These are phyloP conservation scores for Teleiodes luculella DNA, from an alignment of 2,888 invertebrate species.

Conservation along the genomic window DNA sequence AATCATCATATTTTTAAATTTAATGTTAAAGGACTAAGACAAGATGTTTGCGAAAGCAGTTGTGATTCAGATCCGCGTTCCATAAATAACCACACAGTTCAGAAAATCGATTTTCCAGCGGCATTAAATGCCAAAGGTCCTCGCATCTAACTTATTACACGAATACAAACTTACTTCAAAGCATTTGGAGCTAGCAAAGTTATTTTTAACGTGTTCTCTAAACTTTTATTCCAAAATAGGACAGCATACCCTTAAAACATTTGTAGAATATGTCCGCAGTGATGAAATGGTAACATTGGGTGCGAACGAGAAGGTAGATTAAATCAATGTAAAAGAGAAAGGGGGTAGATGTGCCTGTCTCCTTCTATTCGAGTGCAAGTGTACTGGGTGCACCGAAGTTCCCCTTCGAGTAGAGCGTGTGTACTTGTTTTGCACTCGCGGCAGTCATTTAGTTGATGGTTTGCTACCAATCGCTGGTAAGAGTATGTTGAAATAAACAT, in stretches of 20 bases:
- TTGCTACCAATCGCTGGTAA: background rate
- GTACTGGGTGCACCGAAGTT: conserved; percentile 58
- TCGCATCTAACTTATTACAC: background rate
- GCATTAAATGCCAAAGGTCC: too few species aligned
- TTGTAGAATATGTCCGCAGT: conserved; percentile 51
- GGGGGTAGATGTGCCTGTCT: conserved; percentile 31
- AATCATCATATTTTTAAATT: too few species aligned
- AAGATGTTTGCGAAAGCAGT: too few species aligned
- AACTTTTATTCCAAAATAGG: conserved; percentile 51
- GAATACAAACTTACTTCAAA: background rate
- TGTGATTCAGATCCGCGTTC: too few species aligned
- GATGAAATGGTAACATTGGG: conserved; percentile 48
- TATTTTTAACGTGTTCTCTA: background rate
- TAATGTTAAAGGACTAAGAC: too few species aligned
- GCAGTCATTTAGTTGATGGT: background rate
- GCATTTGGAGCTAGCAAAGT: background rate
- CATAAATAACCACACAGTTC: too few species aligned
- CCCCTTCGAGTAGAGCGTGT: conserved; percentile 34
- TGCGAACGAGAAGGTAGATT: conserved; percentile 50
- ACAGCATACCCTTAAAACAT: conserved; percentile 39
- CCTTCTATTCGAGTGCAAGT: conserved; percentile 49
- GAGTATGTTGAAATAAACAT: background rate
- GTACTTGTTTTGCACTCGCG: conserved; percentile 43
- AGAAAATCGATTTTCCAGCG: too few species aligned
- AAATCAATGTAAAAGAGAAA: conserved; percentile 62